Evolutionary conservation across 1,140 invertebrate species (phyloP).

Genomic region (Gerris buenoi): DNA sequence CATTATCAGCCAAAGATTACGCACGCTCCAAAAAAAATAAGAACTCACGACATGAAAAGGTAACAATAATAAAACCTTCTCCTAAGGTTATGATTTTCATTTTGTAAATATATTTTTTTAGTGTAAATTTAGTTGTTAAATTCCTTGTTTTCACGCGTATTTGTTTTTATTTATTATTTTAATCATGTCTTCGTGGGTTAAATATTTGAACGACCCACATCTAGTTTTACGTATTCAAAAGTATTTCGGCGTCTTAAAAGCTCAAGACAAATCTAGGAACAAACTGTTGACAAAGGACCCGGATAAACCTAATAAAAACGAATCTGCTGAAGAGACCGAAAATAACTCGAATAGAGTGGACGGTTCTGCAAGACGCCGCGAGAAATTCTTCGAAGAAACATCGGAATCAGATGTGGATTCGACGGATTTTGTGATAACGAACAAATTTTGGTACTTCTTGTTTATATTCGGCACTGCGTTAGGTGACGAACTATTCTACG

Average conservation of each 20-base stretch:
- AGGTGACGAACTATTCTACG: conserved; percentile 80
- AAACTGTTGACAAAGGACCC: neutral
- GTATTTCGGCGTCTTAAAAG: conserved; percentile 20
- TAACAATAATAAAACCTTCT: neutral
- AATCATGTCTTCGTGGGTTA: conserved; percentile 11
- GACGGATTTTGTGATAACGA: conserved; percentile 41
- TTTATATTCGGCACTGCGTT: conserved; percentile 68
- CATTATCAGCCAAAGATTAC: too few relatives aligned
- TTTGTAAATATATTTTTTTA: neutral
- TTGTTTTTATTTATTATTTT: neutral
- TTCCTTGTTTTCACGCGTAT: neutral
- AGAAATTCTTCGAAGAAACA: conserved; percentile 2
- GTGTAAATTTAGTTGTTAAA: neutral
- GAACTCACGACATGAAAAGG: neutral
- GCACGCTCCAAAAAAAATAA: too few relatives aligned
- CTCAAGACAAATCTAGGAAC: conserved; percentile 7
- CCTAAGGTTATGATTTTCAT: neutral
- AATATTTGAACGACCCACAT: conserved; percentile 22
- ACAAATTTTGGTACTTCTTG: conserved; percentile 72
- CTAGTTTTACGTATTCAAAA: conserved; percentile 21
- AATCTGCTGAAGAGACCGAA: neutral
- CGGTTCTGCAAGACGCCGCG: neutral
- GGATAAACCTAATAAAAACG: neutral
- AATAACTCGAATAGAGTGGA: neutral
- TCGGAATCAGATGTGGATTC: conserved; percentile 16